Evolutionary conservation across 1,140 invertebrate genomes (phyloP).

Genomic region (Chelonus insularis): DNA sequence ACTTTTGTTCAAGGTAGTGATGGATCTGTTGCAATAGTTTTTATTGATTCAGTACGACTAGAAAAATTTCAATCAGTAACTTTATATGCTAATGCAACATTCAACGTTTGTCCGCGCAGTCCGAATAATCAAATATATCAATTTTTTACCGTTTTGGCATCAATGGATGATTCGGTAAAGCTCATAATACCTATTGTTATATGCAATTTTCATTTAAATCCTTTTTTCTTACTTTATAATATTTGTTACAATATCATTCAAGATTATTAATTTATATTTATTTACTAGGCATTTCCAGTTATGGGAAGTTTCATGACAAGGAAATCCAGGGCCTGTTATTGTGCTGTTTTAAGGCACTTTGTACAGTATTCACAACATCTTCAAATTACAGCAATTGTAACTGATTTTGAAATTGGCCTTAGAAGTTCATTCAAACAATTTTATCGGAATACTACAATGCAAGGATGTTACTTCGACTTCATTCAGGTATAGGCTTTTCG

Average conservation of each 20-base stretch:
- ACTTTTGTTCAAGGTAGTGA: not conserved
- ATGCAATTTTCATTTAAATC: not conserved
- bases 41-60: not conserved
- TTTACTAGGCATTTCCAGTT: not conserved
- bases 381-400: not conserved
- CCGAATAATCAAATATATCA: not conserved
- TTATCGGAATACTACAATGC: not conserved
- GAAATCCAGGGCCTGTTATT: not conserved
- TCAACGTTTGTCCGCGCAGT: not conserved
- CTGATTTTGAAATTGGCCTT: not conserved
- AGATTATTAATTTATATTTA: no score
- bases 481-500: not conserved
- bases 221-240: not conserved
- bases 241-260: no score
- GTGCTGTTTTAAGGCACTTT: not conserved
- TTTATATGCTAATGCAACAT: not conserved
- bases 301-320: not conserved
- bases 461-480: not conserved
- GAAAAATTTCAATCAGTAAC: not conserved
- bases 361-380: not conserved
- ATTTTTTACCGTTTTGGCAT: not conserved
- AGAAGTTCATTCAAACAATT: not conserved
- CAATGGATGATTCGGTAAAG: not conserved
- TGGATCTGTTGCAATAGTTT: not conserved
- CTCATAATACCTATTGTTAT: not conserved